Evolutionary conservation across 2,113 vertebrate species (phyloP), one percentile per base, ranked within the genome.

Genomic region (Malurus elegans): DNA sequence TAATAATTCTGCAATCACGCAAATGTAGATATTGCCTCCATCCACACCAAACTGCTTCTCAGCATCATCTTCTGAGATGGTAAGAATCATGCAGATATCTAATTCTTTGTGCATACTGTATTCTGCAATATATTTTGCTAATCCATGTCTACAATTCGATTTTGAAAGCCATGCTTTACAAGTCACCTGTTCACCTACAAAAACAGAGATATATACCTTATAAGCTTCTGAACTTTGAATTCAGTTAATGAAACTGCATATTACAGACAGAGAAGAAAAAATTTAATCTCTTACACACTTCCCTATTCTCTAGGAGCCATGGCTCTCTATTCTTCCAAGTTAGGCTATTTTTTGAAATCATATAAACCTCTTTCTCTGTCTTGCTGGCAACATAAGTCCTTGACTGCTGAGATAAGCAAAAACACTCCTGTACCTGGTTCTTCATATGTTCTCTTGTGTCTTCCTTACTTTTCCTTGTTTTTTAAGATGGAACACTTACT

Each of bases 1-100:
- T 56, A 38, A 38, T 29, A 3, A 4, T 61, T 53, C 34, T 69
- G 4, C 5, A 64, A 26, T 14, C 9, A 47, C 0, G 12, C 1
- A 58, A 40, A 50, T 15, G 28, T 42, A 18, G 4, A 9, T 56
- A 36, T 34, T 82, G 21, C 7, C 6, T 69, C 12, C 3, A 18
- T 51, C 18, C 9, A 31, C 2, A 25, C 13, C 40, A 57, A 5
- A 8, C 19, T 34, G 50, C 50, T 65, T 31, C 31, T 75, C 5
- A 4, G 4, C 36, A 42, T 29, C 0, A 0, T 57, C 13, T 71
- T 82, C 44, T 72, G 40, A 76, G n/a, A 40, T 50, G 5, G 5
- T 9, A 47, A 61, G 12, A 58, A 7, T 23, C 36, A 8, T 31
- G 6, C 12, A 69, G 16, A 4, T 60, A 34, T 28, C 26, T 29